These are phyloP conservation scores for Alcis repandata DNA, from an alignment of 2,888 invertebrate species.

Conservation along the genomic window DNA sequence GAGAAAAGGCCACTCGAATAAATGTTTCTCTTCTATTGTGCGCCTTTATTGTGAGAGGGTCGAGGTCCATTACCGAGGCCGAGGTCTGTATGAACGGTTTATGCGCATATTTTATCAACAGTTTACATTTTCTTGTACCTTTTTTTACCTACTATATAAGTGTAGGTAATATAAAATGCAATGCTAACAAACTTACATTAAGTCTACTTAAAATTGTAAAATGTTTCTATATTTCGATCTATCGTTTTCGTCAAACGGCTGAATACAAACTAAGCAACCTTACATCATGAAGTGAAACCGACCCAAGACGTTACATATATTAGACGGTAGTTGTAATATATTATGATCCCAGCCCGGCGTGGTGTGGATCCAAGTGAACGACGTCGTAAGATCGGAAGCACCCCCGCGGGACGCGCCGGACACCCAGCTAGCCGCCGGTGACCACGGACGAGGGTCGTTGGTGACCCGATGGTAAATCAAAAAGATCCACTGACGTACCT, in stretches of 20 bases:
- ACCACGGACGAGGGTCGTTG: not conserved
- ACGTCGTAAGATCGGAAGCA: conserved; percentile 20
- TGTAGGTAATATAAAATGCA: no score
- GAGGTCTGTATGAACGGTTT: not conserved
- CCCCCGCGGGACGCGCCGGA: conserved; percentile 13
- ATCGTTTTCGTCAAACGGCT: no score
- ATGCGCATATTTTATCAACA: not conserved
- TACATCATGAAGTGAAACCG: no score
- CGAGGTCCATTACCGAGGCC: not conserved
- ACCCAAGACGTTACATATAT: conserved; percentile 4
- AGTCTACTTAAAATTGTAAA: no score
- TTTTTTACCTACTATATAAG: not conserved
- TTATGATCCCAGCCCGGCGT: not conserved
- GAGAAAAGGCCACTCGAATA: conserved; percentile 25
- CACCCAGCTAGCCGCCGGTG: not conserved
- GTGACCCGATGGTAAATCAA: conserved; percentile 14
- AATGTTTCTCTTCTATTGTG: conserved; percentile 27
- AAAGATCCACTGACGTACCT: not conserved
- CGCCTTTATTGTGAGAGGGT: conserved; percentile 18
- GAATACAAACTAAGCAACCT: no score
- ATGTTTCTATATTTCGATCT: no score
- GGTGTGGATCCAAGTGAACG: conserved; percentile 11
- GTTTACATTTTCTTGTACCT: not conserved
- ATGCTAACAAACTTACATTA: no score
- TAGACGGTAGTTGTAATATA: conserved; percentile 6